Evolutionary conservation across 2,797 vertebrate genomes (phyloP), one percentile per base, ranked within the genome.

Genomic region (Pterois miles): DNA sequence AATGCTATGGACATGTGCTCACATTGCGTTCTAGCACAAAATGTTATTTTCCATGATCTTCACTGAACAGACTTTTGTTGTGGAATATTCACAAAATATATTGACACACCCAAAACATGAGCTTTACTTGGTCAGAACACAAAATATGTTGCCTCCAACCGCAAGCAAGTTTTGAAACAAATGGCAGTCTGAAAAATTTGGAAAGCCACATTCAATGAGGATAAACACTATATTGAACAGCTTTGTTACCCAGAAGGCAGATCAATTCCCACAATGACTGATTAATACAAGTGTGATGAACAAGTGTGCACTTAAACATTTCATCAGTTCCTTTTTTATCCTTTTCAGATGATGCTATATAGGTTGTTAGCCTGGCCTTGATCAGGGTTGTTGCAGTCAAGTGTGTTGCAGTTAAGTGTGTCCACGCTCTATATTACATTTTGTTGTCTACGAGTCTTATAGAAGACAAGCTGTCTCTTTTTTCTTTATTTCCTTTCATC

Each of bases 401-500:
- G 50, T 73, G 56, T 29, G 13, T 76, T 60, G n/a, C n/a, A n/a
- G n/a, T n/a, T n/a, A n/a, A n/a, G n/a, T n/a, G n/a, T n/a, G 8
- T 58, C 36, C 31, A 31, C 0, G 4, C 38, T 67, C 52, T 12
- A 9, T n/a, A 3, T 69, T 50, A 54, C 56, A 75, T 83, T 70
- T 70, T 80, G 36, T 58, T 72, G 60, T 76, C 48, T 36, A 38
- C 73, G 33, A 52, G 70, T 83, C 54, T 60, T 65, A 59, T 9
- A 60, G 52, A 23, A 52, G 74, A 78, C 38, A 72, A 67, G 68
- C 34, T 3, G 18, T 56, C n/a, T 64, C n/a, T 65, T 54, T 33
- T 38, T 64, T 52, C 46, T 59, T 34, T 68, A 18, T 29, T 38
- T 57, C 33, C 73, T 91, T 88, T 89, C 65, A 89, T 87, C 81